These are phyloP conservation scores for Hylomyscus alleni DNA, from an alignment of 2,797 vertebrate genomes.

Conservation along the genomic window DNA sequence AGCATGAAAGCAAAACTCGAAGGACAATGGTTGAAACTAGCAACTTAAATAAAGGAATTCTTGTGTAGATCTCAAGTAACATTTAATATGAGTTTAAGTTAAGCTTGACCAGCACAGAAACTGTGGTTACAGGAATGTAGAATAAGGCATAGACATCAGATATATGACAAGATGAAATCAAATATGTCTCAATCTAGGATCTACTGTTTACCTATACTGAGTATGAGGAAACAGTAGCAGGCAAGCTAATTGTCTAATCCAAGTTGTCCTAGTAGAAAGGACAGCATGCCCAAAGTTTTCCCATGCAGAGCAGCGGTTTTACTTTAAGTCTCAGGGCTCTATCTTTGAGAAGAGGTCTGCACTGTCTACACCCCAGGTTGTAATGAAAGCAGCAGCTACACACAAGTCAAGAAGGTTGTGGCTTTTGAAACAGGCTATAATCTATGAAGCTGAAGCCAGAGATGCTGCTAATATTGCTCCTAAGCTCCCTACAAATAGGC, in stretches of 20 bases:
- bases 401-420: constrained; percentile 15
- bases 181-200: constrained; percentile 54
- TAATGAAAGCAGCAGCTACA: constrained; percentile 66
- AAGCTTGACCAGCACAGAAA: constrained; percentile 42
- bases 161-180: constrained; percentile 60
- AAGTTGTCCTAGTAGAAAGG: constrained; percentile 59
- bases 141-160: constrained; percentile 53
- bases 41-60: constrained; percentile 54
- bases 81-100: constrained; percentile 62
- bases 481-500: constrained; percentile 49
- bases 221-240: constrained; percentile 16
- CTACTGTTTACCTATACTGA: constrained; percentile 4
- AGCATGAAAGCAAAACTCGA: constrained; percentile 54
- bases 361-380: not conserved
- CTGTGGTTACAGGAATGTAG: constrained; percentile 50
- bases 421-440: constrained; percentile 58
- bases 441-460: constrained; percentile 66
- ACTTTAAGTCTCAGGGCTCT: constrained; percentile 58
- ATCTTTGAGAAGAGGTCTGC: constrained; percentile 64
- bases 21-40: constrained; percentile 55
- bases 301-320: constrained; percentile 49
- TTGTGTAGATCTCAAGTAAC: constrained; percentile 47
- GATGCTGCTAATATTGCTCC: constrained; percentile 51
- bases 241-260: constrained; percentile 47
- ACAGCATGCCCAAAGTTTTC: constrained; percentile 56